These are phyloP conservation scores for Dermolepida albohirtum DNA, from an alignment of 2,888 invertebrate species.

Conservation along the genomic window DNA sequence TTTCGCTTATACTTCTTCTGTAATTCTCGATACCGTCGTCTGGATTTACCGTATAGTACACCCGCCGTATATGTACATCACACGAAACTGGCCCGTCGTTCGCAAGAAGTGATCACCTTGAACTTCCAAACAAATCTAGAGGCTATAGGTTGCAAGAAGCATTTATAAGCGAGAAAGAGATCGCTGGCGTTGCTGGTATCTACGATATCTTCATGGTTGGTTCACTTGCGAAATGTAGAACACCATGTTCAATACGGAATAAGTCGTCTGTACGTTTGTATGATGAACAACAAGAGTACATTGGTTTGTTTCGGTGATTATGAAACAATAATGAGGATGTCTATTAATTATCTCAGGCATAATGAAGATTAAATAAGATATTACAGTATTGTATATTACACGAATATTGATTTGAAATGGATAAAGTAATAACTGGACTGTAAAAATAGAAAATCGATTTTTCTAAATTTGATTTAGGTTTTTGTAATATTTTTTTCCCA, in stretches of 20 bases:
- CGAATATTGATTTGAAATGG: too few relatives aligned
- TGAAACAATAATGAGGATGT: too few relatives aligned
- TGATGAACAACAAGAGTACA: too few relatives aligned
- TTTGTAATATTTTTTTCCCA: too few relatives aligned
- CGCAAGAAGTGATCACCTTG: slow-evolving; percentile 55
- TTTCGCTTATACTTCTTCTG: neutral
- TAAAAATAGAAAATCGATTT: too few relatives aligned
- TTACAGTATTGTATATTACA: too few relatives aligned
- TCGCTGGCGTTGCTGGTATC: slow-evolving; percentile 53
- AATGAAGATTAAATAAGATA: too few relatives aligned
- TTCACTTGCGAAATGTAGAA: slow-evolving; percentile 60
- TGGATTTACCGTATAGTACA: neutral
- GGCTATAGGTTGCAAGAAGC: slow-evolving; percentile 56
- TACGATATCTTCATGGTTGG: slow-evolving; percentile 54
- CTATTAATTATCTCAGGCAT: too few relatives aligned
- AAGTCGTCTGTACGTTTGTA: neutral
- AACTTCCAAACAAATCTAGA: slow-evolving; percentile 61
- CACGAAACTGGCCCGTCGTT: slow-evolving; percentile 18
- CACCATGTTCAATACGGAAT: slow-evolving; percentile 49
- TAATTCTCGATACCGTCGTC: too few relatives aligned
- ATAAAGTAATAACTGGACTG: too few relatives aligned
- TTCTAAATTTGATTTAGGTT: too few relatives aligned
- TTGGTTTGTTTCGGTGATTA: too few relatives aligned
- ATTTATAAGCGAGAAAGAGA: slow-evolving; percentile 62
- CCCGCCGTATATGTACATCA: slow-evolving; percentile 5